Evolutionary conservation across 1,140 invertebrate genomes (phyloP), one percentile per base, ranked within the genome.

Genomic region (Drosophila triauraria): DNA sequence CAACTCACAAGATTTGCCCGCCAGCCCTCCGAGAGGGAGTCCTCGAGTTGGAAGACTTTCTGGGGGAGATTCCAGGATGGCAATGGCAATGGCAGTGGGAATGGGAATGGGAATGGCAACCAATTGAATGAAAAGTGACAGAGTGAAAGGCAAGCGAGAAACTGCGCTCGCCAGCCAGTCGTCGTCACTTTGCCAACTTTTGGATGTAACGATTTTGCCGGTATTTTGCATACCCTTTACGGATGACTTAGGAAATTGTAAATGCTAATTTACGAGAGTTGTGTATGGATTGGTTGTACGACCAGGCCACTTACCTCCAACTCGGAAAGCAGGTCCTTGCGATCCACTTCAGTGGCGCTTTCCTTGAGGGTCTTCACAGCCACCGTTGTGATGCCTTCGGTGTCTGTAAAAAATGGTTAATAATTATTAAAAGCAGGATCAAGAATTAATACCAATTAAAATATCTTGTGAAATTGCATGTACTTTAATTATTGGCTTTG

Each of bases 341-440:
- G 95, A 91, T 99, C 98, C 69, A 96, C 95, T 83, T 98, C 97
- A 8, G 95, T 96, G 1, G 98, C 97, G 90, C 97, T 98, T 92
- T 98, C 98, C 93, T 98, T 98, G 1, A 98, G 93, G 1, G 97
- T 98, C 93, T 98, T 98, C 3, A 98, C 97, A 1, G 97, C 97
- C 0, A 98, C 97, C 0, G 97, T 96, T 47, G 95, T 94, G 25
- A 95, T 93, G 1, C 95, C 96, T 72, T 95, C 94, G 69, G 94
- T 94, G 27, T 94, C 95, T 95, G 82, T 25, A 88, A 72, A 84
- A 64, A 48, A 42, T 35, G 32, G 9, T 35, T 35, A 0, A 63
- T 15, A n/a, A 9, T 38, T 60, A 17, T 27, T 32, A 53, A 30
- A 43, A 20, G 7, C 17, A n/a, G 20, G 20, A 20, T 20, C 20